A percentile compares a stretch with the other conserved stretches of the same genome.
These are phyloP conservation scores for Callipepla californica DNA, from an alignment of 2,113 vertebrate species.

Conservation along the genomic window DNA sequence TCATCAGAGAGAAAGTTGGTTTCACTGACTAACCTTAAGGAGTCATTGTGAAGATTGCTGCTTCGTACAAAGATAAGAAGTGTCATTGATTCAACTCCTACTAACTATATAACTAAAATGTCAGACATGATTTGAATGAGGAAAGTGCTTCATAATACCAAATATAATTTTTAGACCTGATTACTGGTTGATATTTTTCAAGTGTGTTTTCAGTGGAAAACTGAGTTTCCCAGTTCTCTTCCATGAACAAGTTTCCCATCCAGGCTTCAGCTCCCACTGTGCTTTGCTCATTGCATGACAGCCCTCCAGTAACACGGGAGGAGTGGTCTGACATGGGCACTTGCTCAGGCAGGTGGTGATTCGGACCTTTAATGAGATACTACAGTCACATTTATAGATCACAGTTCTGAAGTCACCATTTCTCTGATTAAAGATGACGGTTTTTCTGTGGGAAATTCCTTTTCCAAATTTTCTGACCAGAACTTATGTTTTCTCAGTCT, in stretches of 20 bases:
- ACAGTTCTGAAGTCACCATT: background rate
- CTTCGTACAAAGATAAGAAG: background rate
- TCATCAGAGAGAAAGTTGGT: background rate
- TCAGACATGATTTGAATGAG: background rate
- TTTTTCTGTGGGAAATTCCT: constrained; percentile 13
- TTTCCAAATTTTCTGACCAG: constrained; percentile 26
- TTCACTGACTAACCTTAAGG: background rate
- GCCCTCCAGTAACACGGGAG: rapidly evolving
- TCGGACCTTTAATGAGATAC: background rate
- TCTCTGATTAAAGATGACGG: background rate
- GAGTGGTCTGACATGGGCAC: background rate
- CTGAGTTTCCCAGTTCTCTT: background rate
- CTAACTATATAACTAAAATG: background rate
- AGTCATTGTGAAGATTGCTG: background rate
- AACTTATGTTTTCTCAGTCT: constrained; percentile 53
- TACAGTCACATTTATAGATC: background rate
- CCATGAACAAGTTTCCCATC: background rate
- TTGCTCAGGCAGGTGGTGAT: background rate
- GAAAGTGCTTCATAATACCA: background rate
- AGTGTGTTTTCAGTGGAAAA: background rate
- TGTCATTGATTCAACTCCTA: background rate
- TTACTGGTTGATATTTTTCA: background rate
- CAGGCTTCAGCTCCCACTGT: background rate
- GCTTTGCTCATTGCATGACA: background rate
- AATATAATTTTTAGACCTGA: background rate